Conservation (phyloP, 2,113 vertebrate species). For the Dicerorhinus sumatrensis region DNA sequence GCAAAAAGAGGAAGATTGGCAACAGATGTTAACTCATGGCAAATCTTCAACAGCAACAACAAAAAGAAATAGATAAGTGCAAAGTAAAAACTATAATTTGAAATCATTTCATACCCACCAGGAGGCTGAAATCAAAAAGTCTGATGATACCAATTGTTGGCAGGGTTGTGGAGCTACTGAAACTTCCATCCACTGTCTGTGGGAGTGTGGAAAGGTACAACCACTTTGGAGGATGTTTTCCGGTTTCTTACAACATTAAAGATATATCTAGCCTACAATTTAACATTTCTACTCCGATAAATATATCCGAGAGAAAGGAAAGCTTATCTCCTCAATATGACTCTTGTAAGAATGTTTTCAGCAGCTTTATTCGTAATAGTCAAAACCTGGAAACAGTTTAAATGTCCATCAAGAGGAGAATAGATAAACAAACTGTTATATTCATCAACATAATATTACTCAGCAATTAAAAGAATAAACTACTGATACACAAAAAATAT, state of each 20-base stretch:
- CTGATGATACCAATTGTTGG: not conserved
- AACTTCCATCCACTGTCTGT: not conserved
- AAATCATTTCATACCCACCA: not conserved
- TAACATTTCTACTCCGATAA: not conserved
- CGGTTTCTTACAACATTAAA: not conserved
- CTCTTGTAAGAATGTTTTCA: not conserved
- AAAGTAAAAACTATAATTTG: not conserved
- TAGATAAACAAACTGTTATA: not conserved
- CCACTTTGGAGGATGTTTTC: not conserved
- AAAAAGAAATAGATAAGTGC: not conserved
- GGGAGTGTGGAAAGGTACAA: not conserved
- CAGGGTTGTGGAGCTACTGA: not conserved
- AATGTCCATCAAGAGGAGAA: not conserved
- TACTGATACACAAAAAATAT: not conserved
- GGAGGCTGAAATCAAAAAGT: not conserved
- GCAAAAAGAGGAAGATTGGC: no score
- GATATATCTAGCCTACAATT: not conserved
- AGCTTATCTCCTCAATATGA: not conserved
- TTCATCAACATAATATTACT: not conserved
- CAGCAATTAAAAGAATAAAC: not conserved
- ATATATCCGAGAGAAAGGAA: not conserved
- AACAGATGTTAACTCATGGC: no score
- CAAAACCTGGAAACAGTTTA: not conserved
- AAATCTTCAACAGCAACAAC: no score
- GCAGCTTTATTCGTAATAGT: not conserved